Conservation (phyloP, 2,797 vertebrate species). For the Mionectes olivaceus region DNA sequence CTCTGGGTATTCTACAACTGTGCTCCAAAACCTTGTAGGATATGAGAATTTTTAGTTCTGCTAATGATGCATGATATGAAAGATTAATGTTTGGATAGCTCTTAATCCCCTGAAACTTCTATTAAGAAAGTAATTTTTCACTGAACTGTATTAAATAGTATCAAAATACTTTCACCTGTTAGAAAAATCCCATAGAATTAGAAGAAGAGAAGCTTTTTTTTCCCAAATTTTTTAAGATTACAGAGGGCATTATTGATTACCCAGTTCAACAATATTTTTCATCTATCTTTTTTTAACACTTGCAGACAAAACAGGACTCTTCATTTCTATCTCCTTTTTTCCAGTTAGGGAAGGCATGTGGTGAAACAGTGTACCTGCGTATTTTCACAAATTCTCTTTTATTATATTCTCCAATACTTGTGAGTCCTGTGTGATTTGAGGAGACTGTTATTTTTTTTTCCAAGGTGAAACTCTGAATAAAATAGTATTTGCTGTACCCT, state of each 20-base stretch:
- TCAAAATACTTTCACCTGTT: background rate
- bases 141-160: background rate
- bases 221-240: background rate
- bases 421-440: background rate
- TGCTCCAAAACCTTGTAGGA: background rate
- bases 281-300: background rate
- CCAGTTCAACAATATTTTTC: background rate
- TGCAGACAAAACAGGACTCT: background rate
- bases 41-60: background rate
- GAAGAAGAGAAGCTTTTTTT: background rate
- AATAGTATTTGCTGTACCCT: background rate
- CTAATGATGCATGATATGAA: background rate
- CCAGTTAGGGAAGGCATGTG: background rate
- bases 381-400: background rate
- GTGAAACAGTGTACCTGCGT: background rate
- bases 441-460: background rate
- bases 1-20: background rate
- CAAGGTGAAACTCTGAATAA: slow-evolving; percentile 36
- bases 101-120: background rate
- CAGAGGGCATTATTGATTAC: background rate
- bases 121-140: background rate
- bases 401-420: background rate
- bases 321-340: background rate
- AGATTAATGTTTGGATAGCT: background rate
- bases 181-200: background rate